Base-by-base conservation (phyloP, 1,140 invertebrate species). In the Rhizoglyphus robini region DNA sequence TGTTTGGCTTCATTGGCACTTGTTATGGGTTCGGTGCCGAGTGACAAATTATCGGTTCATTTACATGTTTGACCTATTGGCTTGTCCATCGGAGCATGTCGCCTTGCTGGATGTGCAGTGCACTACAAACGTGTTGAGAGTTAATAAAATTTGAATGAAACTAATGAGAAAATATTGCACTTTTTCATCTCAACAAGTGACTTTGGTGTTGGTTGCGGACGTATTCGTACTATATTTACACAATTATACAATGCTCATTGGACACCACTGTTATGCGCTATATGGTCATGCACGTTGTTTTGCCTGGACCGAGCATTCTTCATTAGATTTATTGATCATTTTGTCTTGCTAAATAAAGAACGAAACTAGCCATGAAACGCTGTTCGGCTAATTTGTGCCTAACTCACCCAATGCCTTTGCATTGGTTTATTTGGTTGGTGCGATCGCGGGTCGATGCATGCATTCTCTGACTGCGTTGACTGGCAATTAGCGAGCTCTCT, bases 271-370 rank as follows among this genome's bases (percentile, higher is more conserved):
- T 32, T 30, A 60, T 60, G 15, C 18, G 36, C 8, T 41, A 18
- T n/a, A 41, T 41, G 36, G 36, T 41, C 8, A 18, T 41, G 25
- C 36, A 41, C 36, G 36, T 41, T 41, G 8, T 27, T 15, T 46
- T 60, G 29, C 15, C n/a, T 60, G 58, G 3, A 32, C 27, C 48
- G 29, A n/a, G 29, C 58, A 60, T 60, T 60, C 58, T 60, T 60
- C 31, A 60, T 60, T 60, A 60, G 58, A 60, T 60, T 60, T 60
- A 60, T 60, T 38, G 48, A 27, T 8, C 58, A 60, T 60, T 60
- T 60, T 60, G 58, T 60, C 58, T 60, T 60, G 57, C 8, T 59
- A 29, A 59, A 59, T 59, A 59, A 59, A 27, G 8, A 13, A 60
- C 2, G 58, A 60, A 60, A 60, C 58, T 60, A 60, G 15, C 58